Base-by-base conservation (phyloP, 1,140 invertebrate species). In the Metaphire vulgaris region DNA sequence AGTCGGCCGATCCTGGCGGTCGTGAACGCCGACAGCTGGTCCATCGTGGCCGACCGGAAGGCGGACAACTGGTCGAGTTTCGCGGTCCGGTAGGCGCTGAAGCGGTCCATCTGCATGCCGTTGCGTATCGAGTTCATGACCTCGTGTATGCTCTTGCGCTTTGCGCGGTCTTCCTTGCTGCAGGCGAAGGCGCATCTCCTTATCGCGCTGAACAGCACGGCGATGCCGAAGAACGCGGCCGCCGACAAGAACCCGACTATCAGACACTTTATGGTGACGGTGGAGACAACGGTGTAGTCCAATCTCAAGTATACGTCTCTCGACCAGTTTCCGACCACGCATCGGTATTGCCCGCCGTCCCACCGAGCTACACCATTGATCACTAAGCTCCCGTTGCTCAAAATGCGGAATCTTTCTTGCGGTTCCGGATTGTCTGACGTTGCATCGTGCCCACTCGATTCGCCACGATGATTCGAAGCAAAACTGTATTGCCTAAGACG, bases 191-290 rank as follows among this genome's bases (percentile, higher is more conserved):
- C 30, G 28, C 33, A 26, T 69, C 34, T 76, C 12, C 89, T 88
- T 72, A 94, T 81, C 1, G 92, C 88, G 84, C 95, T 92, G 33
- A 93, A 86, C 66, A 93, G 80, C 16, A 95, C 87, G 0, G 93
- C 94, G 64, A 93, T 80, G 41, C 90, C 87, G 30, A 97, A 89
- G 85, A 97, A 96, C 66, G 87, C 89, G 16, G 89, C 89, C 12
- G 94, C 93, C 81, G 91, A 90, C 29, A 90, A 89, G 15, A 91
- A 89, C 33, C 95, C 95, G 76, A 93, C 91, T 26, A 93, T 81
- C 69, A 96, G 89, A 83, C 93, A 95, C 74, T 91, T 88, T 66
- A 96, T 90, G 85, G 94, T 92, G 31, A 95, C 91, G 74, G 91
- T 89, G 80, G 90, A 90, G 86, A 93, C 90, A 69, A 92, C 92